phyloP scores from a whole-genome alignment of 2,113 vertebrate genomes.

The Psilopogon haemacephalus region DNA sequence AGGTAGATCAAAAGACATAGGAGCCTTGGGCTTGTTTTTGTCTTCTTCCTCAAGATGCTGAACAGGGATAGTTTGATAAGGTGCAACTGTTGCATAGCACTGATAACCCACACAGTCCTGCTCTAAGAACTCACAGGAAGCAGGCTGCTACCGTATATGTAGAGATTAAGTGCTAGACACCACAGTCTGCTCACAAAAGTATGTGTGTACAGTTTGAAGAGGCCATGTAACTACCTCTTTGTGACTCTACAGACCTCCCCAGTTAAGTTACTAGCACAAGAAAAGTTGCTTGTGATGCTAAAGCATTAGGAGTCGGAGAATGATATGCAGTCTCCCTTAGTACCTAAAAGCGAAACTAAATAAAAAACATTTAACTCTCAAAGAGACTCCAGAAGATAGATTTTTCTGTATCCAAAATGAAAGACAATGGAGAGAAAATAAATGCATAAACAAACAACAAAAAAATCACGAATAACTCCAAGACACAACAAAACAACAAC shows the following conservation, averaged over 20 bases:
- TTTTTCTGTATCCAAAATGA: background rate
- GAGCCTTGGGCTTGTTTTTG: conserved; percentile 30
- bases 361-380: background rate
- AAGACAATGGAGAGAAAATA: background rate
- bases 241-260: background rate
- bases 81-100: background rate
- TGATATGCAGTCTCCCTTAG: background rate
- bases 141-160: background rate
- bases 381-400: background rate
- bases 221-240: background rate
- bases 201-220: background rate
- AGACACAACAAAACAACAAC: no score
- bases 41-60: background rate
- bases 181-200: background rate
- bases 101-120: background rate
- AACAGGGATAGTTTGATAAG: background rate
- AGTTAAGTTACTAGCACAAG: background rate
- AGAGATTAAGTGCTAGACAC: background rate
- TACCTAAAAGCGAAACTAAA: background rate
- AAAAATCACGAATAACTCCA: no score
- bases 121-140: background rate
- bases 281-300: background rate
- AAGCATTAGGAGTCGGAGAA: background rate
- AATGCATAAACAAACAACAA: no score
- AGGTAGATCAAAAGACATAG: conserved; percentile 34